A percentile compares a stretch with the other conserved stretches of the same genome.
These are phyloP conservation scores for Salvelinus namaycush DNA, from an alignment of 2,113 vertebrate genomes.

Conservation along the genomic window DNA sequence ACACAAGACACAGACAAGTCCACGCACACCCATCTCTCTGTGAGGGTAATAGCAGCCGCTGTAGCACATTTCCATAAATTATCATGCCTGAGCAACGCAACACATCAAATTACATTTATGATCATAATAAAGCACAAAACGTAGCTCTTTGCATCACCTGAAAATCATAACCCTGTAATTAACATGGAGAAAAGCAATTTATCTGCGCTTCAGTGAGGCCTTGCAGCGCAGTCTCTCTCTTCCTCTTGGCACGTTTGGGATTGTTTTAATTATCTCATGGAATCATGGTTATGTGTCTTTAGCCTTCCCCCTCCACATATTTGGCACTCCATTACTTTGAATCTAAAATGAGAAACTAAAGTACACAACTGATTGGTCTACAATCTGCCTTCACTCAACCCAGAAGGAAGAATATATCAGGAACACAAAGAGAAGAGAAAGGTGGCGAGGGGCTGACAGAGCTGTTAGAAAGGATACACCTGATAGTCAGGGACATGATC, in stretches of 20 bases:
- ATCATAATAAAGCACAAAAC: conserved; percentile 75
- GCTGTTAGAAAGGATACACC: too few relatives aligned
- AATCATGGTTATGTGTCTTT: conserved; percentile 39
- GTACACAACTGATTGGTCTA: conserved; percentile 53
- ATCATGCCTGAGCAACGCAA: conserved; percentile 66
- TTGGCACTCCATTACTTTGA: conserved; percentile 36
- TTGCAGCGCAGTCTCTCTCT: conserved; percentile 26
- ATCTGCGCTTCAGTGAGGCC: conserved; percentile 52
- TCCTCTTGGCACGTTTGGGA: conserved; percentile 59
- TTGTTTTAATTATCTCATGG: conserved; percentile 67
- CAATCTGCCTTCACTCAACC: conserved; percentile 21
- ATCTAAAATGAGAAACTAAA: conserved; percentile 11
- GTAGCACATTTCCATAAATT: conserved; percentile 81
- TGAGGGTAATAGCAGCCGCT: conserved; percentile 25
- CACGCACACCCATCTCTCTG: conserved; percentile 11
- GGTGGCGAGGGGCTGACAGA: too few relatives aligned
- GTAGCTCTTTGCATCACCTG: conserved; percentile 74
- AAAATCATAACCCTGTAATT: conserved; percentile 78
- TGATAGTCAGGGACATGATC: too few relatives aligned
- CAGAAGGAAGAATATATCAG: background rate
- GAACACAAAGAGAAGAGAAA: too few relatives aligned
- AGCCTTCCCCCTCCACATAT: conserved; percentile 13
- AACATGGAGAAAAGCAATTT: conserved; percentile 77
- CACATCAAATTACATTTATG: conserved; percentile 63
- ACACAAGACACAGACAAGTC: background rate